A percentile compares a stretch with the other conserved stretches of the same genome.
phyloP scores from a whole-genome alignment of 2,888 invertebrate genomes.

The Lithophane semibrunnea region DNA sequence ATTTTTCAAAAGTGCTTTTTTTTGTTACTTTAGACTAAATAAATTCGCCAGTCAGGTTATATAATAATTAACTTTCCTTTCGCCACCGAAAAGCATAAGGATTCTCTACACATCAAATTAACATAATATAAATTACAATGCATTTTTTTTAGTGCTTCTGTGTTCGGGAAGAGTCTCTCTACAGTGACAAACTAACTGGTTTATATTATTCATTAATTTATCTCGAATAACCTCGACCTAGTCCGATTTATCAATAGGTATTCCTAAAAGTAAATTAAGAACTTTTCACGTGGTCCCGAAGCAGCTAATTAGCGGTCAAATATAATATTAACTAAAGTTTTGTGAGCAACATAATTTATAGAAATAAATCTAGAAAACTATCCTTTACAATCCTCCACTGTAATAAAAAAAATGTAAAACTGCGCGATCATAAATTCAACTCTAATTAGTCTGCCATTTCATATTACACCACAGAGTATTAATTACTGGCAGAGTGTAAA shows the following conservation, averaged over 20 bases:
- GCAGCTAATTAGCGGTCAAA: constrained; percentile 7
- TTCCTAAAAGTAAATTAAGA: constrained; percentile 28
- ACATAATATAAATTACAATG: not conserved
- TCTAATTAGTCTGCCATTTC: constrained; percentile 67
- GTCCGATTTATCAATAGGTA: not conserved
- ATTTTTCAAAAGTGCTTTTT: not conserved
- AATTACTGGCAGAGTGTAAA: constrained; percentile 76
- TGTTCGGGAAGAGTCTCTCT: not conserved
- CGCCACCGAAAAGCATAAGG: not conserved
- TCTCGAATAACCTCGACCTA: not conserved
- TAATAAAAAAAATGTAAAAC: constrained; percentile 16
- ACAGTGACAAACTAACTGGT: not conserved
- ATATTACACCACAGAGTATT: constrained; percentile 74
- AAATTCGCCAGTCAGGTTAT: not conserved
- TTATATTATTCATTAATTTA: not conserved
- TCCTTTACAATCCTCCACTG: not conserved
- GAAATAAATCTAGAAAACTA: constrained; percentile 4
- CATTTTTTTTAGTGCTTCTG: constrained; percentile 3
- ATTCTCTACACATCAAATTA: not conserved
- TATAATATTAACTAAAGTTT: constrained; percentile 3
- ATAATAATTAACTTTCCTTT: not conserved
- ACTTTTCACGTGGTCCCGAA: constrained; percentile 7
- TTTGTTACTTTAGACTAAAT: not conserved
- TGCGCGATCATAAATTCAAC: constrained; percentile 35
- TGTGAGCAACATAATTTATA: not conserved